Evolutionary conservation across 2,113 vertebrate species (phyloP), one percentile per base, ranked within the genome.

Genomic region (Notechis scutatus): DNA sequence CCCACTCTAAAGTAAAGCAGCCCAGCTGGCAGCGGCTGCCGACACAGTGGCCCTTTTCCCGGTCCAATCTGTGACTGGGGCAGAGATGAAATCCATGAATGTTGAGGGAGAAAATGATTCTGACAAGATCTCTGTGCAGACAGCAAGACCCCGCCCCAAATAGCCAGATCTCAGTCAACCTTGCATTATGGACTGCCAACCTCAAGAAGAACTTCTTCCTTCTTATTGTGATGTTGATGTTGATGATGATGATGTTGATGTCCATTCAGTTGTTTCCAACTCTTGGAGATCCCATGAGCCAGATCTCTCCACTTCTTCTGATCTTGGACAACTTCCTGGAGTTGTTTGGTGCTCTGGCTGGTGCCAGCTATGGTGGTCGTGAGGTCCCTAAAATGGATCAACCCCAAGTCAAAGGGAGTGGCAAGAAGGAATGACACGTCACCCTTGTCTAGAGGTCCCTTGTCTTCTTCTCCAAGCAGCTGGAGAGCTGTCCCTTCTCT

Each of bases 381-480:
- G 50, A 56, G 29, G 20, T 0, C 24, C 23, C 47, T 14, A 26
- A 50, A 4, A 29, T 29, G 45, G 4, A 8, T 29, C 5, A 3
- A 45, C 34, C 21, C 21, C 14, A 5, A 14, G 57, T 21, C 26
- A 3, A 85, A 29, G 81, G 6, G 24, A 3, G 5, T 4, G 6
- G 9, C 9, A 4, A 39, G 26, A 0, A 29, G 15, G 47, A 50
- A 50, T 3, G 9, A 4, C 4, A 4, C 2, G 6, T 9, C 8
- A 0, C 24, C 47, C 5, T 3, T 14, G 2, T 10, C 34, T 3
- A 1, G 24, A 50, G 18, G 42, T 12, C 6, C 3, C 15, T 29
- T 15, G 0, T 34, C 1, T 20, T 24, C 18, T n/a, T 89, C 10
- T n/a, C 88, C 69, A 1, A 0, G 9, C 4, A 23, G 42, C 45